Conservation (phyloP, 2,113 vertebrate species). For the Numenius arquata region DNA sequence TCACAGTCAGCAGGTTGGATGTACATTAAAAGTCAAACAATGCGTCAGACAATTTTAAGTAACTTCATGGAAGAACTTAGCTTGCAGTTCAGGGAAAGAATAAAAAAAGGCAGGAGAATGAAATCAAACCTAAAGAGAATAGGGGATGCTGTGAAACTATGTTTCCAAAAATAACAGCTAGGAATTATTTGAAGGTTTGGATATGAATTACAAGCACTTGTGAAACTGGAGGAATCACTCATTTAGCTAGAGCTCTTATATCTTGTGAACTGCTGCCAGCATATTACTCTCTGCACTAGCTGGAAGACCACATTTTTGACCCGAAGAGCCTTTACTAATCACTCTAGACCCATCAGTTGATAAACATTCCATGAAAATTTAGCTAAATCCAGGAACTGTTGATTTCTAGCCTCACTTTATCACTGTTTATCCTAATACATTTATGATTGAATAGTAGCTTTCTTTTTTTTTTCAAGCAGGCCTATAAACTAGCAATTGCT, state of each 20-base stretch:
- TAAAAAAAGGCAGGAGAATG: background rate
- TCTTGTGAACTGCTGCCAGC: background rate
- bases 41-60: background rate
- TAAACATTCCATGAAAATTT: background rate
- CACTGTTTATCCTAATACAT: background rate
- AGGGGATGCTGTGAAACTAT: background rate
- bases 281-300: background rate
- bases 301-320: background rate
- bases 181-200: background rate
- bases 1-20: background rate
- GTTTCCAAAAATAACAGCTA: background rate
- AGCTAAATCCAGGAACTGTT: background rate
- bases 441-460: background rate
- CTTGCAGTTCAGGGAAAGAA: background rate
- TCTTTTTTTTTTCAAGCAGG: background rate
- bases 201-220: background rate
- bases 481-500: background rate
- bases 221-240: background rate
- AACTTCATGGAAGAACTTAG: background rate
- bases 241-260: background rate
- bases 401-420: background rate
- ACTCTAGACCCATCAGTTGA: background rate
- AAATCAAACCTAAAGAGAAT: background rate
- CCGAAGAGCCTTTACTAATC: background rate
- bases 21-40: background rate